phyloP scores from a whole-genome alignment of 2,888 invertebrate species.

The Gisinianus flammeolus region DNA sequence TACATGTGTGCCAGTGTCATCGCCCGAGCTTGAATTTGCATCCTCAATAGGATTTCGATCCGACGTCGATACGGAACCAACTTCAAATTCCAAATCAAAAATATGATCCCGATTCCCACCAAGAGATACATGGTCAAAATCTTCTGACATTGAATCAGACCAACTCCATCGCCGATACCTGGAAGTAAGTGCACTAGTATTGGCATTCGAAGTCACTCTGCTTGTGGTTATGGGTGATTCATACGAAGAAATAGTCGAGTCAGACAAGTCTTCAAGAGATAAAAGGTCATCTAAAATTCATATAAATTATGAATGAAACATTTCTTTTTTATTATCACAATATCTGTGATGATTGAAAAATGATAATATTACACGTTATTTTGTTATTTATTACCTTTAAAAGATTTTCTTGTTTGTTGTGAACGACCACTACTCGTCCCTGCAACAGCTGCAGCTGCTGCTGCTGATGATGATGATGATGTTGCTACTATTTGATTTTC shows the following conservation, averaged over 20 bases:
- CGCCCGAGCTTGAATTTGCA: constrained; percentile 46
- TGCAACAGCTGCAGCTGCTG: neutral
- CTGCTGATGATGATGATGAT: too few relatives aligned
- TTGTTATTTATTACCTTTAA: neutral
- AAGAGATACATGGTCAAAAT: too few relatives aligned
- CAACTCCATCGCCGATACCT: neutral
- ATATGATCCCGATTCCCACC: too few relatives aligned
- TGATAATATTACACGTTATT: neutral
- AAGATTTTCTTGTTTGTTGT: neutral
- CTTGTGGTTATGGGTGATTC: neutral
- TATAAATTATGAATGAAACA: neutral
- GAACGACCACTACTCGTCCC: neutral
- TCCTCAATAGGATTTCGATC: constrained; percentile 56
- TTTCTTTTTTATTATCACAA: neutral
- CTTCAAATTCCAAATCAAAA: constrained; percentile 45
- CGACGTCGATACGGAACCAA: constrained; percentile 42
- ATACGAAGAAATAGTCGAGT: neutral
- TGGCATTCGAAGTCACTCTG: too few relatives aligned
- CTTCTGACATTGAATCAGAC: neutral
- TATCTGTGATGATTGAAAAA: neutral
- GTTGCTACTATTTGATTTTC: neutral
- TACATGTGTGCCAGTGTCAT: too few relatives aligned
- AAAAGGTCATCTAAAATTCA: neutral
- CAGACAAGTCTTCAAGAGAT: neutral
- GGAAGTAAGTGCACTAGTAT: neutral